Conservation (phyloP, 2,113 vertebrate species). For the Apteryx owenii region DNA sequence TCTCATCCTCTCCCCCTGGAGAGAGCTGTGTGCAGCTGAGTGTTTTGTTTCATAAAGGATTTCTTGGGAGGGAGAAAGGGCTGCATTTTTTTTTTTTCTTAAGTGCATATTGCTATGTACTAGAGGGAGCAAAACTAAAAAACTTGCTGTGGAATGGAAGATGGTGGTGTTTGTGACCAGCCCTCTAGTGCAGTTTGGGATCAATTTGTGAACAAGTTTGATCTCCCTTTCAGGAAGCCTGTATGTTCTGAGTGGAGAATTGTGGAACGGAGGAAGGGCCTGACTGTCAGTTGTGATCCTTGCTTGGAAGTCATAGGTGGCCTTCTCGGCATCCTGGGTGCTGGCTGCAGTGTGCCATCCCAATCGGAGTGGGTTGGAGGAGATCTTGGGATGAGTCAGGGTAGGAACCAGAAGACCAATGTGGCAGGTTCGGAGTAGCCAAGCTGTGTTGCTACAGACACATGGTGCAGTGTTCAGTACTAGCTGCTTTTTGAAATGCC, state of each 20-base stretch:
- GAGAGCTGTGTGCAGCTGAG: neutral
- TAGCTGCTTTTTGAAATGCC: neutral
- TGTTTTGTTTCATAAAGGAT: neutral
- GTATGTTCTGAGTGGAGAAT: neutral
- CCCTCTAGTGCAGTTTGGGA: neutral
- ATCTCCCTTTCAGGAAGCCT: neutral
- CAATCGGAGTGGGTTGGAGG: neutral
- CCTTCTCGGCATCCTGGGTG: rapidly evolving
- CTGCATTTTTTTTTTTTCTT: too few species aligned
- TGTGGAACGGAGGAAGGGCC: neutral
- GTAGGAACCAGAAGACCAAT: neutral
- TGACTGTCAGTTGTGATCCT: rapidly evolving
- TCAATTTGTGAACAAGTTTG: neutral
- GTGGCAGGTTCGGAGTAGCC: rapidly evolving
- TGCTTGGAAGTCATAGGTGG: rapidly evolving
- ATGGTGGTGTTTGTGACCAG: neutral
- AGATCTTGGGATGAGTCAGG: neutral
- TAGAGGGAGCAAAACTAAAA: neutral
- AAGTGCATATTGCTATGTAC: neutral
- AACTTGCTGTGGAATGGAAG: neutral
- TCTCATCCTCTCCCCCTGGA: neutral
- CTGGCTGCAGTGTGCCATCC: neutral
- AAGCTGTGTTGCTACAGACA: neutral
- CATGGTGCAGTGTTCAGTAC: rapidly evolving
- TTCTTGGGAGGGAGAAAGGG: neutral